phyloP scores from a whole-genome alignment of 2,888 invertebrate genomes.

The Bellardia pandia region DNA sequence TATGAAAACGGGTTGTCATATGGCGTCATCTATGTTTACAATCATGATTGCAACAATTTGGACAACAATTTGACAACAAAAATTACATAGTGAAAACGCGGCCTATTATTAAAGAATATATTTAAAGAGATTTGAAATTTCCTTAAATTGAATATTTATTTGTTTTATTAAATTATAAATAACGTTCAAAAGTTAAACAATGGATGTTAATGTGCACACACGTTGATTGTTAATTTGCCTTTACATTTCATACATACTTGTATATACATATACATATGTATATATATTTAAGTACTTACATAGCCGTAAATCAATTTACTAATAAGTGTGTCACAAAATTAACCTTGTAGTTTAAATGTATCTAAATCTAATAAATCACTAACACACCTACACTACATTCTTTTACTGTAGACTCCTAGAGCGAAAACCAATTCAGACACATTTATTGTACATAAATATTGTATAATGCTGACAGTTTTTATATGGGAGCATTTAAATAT shows the following conservation, averaged over 20 bases:
- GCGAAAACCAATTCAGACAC: neutral
- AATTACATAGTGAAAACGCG: too few species aligned
- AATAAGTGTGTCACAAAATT: neutral
- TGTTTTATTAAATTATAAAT: too few species aligned
- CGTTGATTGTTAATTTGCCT: neutral
- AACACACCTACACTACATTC: neutral
- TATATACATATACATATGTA: neutral
- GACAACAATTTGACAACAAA: too few species aligned
- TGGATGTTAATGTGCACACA: neutral
- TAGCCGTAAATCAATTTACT: too few species aligned
- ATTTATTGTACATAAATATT: neutral
- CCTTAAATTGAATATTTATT: too few species aligned
- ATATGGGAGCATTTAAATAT: neutral
- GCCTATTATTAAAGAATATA: too few species aligned
- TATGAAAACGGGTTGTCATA: too few species aligned
- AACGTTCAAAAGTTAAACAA: too few species aligned
- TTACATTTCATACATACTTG: neutral
- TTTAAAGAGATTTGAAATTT: too few species aligned
- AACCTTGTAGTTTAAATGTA: neutral
- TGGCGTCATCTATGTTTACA: too few species aligned
- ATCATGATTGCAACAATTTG: too few species aligned
- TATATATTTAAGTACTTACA: neutral
- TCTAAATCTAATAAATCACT: neutral
- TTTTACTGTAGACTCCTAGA: neutral
- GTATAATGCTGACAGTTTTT: neutral